Evolutionary conservation across 1,140 invertebrate species (phyloP).

Genomic region (Philopotamus ludificatus): DNA sequence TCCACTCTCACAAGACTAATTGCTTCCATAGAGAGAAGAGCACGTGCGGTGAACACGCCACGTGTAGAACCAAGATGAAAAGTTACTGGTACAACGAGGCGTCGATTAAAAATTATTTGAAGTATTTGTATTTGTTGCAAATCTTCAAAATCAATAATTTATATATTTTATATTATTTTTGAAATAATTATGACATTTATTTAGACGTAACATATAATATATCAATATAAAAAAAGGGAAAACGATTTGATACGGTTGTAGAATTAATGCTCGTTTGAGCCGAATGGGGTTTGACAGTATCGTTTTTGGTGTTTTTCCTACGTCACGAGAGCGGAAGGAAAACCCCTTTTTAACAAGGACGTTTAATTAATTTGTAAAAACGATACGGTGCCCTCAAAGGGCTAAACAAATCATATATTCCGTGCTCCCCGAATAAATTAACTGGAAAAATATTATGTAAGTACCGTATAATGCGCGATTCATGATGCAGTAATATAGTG

Average conservation of each 20-base stretch:
- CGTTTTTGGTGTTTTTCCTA: constrained; percentile 3
- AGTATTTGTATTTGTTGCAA: too few species aligned
- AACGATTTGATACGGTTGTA: not conserved
- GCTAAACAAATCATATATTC: constrained; percentile 18
- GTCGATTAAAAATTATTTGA: not conserved
- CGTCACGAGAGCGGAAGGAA: not conserved
- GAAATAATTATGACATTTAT: too few species aligned
- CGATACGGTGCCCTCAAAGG: not conserved
- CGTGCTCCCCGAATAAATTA: too few species aligned
- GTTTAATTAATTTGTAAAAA: constrained; percentile 13
- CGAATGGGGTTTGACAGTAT: constrained; percentile 11
- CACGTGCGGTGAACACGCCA: constrained; percentile 7
- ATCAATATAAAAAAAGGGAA: too few species aligned
- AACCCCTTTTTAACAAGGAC: constrained; percentile 16
- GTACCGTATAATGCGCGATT: too few species aligned
- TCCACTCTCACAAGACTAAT: constrained; percentile 15
- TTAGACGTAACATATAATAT: too few species aligned
- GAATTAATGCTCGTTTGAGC: not conserved
- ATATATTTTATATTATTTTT: too few species aligned
- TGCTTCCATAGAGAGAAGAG: constrained; percentile 14
- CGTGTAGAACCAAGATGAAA: not conserved
- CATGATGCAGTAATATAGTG: too few species aligned
- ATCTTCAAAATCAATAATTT: too few species aligned
- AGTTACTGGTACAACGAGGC: not conserved
- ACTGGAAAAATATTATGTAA: too few species aligned